Conservation (phyloP, 2,113 vertebrate species). For the Oryzias celebensis region DNA sequence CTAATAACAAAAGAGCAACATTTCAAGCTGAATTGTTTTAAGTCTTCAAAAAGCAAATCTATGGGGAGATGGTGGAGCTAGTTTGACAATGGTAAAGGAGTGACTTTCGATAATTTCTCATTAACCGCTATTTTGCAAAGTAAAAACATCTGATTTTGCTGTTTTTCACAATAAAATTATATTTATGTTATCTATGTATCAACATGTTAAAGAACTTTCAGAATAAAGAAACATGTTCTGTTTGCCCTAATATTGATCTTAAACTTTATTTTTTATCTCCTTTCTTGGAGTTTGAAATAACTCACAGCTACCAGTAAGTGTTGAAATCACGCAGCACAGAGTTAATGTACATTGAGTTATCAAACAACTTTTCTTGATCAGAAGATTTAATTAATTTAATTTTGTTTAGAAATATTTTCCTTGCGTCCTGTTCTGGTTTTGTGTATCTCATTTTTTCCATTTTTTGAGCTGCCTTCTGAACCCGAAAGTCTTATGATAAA, state of each 20-base stretch:
- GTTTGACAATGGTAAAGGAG: constrained; percentile 59
- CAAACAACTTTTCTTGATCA: not conserved
- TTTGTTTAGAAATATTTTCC: not conserved
- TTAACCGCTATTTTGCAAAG: constrained; percentile 57
- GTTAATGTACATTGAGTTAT: not conserved
- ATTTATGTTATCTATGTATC: constrained; percentile 20
- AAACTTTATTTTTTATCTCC: constrained; percentile 43
- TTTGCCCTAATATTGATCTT: constrained; percentile 16
- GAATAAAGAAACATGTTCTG: not conserved
- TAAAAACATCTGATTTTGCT: constrained; percentile 24
- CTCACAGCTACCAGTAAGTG: constrained; percentile 39
- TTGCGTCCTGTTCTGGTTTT: not conserved
- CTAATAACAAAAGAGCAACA: constrained; percentile 49
- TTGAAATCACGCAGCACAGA: constrained; percentile 7
- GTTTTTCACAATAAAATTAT: constrained; percentile 10
- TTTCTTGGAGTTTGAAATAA: constrained; percentile 42
- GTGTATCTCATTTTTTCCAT: not conserved
- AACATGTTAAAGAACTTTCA: constrained; percentile 36
- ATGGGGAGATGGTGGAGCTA: constrained; percentile 62
- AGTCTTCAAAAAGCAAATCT: constrained; percentile 69
- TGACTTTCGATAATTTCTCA: constrained; percentile 66
- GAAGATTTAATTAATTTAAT: not conserved
- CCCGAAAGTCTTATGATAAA: too few species aligned
- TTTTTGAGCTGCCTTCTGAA: too few species aligned
- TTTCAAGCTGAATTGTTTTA: constrained; percentile 79